phyloP scores from a whole-genome alignment of 2,797 vertebrate genomes.

The Neostethus bicornis region DNA sequence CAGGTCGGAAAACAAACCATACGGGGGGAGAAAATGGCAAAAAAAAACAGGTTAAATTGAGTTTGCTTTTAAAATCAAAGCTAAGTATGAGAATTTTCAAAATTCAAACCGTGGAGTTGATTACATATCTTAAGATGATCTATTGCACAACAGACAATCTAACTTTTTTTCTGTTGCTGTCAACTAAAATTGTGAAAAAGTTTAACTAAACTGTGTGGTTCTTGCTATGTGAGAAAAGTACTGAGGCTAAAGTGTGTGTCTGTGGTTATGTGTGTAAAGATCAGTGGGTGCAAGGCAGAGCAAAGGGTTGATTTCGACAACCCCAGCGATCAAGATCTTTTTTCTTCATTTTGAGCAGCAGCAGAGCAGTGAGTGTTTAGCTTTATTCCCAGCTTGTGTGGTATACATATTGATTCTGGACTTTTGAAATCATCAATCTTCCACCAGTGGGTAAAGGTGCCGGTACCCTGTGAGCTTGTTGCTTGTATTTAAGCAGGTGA shows the following conservation, averaged over 20 bases:
- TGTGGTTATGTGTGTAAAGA: neutral
- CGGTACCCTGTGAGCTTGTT: slow-evolving; percentile 17
- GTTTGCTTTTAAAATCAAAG: too few relatives aligned
- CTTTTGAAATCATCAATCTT: slow-evolving; percentile 51
- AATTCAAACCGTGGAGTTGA: too few relatives aligned
- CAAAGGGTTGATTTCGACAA: neutral
- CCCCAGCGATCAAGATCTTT: slow-evolving; percentile 16
- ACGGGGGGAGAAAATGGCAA: too few relatives aligned
- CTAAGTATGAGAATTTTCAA: too few relatives aligned
- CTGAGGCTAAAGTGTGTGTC: neutral
- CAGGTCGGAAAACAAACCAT: too few relatives aligned
- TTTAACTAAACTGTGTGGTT: too few relatives aligned
- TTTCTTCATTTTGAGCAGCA: slow-evolving; percentile 20
- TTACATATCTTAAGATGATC: too few relatives aligned
- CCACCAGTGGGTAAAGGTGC: slow-evolving; percentile 17
- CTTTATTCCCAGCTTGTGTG: slow-evolving; percentile 36
- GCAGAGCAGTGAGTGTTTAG: slow-evolving; percentile 12
- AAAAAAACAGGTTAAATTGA: too few relatives aligned
- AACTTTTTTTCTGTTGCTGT: too few relatives aligned
- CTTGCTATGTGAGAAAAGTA: neutral
- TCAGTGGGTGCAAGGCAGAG: neutral
- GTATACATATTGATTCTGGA: slow-evolving; percentile 51
- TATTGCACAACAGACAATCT: too few relatives aligned
- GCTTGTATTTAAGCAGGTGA: slow-evolving; percentile 53
- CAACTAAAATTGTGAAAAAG: too few relatives aligned